Percentiles rank a stretch among this genome's conserved stretches.
Conservation (phyloP, 2,113 vertebrate species). For the Sisor rabdophorus region DNA sequence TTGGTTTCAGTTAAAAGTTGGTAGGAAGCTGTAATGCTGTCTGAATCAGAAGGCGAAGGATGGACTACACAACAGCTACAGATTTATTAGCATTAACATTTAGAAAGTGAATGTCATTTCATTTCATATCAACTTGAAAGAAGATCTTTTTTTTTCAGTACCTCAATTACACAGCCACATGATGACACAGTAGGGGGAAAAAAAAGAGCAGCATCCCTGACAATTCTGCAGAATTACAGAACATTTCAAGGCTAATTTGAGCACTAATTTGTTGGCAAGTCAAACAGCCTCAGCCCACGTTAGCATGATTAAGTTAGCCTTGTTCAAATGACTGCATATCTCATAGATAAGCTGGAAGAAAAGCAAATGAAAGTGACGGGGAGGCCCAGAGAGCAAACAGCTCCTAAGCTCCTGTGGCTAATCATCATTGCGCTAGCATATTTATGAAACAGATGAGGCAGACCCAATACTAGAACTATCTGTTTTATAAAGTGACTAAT, state of each 20-base stretch:
- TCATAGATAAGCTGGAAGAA: conserved; percentile 43
- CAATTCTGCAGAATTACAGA: conserved; percentile 32
- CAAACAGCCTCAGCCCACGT: conserved; percentile 48
- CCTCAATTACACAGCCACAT: conserved; percentile 4
- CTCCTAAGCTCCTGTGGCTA: conserved; percentile 39
- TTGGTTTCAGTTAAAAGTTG: not conserved
- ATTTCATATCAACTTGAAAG: not conserved
- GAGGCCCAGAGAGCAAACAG: conserved; percentile 46
- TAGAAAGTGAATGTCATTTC: not conserved
- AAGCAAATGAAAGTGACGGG: conserved; percentile 44
- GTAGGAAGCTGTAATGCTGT: not conserved
- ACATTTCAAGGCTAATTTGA: conserved; percentile 50
- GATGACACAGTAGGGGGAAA: conserved; percentile 3
- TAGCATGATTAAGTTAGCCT: conserved; percentile 52
- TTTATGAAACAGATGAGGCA: conserved; percentile 38
- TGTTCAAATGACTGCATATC: conserved; percentile 47
- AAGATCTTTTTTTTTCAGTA: too few species aligned
- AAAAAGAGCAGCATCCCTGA: conserved; percentile 31
- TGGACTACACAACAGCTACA: not conserved
- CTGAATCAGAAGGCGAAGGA: not conserved
- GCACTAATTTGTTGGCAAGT: conserved; percentile 52
- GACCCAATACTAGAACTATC: conserved; percentile 14
- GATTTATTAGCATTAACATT: not conserved
- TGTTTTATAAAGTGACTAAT: conserved; percentile 9
- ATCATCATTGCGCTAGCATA: conserved; percentile 43